Evolutionary conservation across 2,113 vertebrate species (phyloP).

Genomic region (Alligator mississippiensis): DNA sequence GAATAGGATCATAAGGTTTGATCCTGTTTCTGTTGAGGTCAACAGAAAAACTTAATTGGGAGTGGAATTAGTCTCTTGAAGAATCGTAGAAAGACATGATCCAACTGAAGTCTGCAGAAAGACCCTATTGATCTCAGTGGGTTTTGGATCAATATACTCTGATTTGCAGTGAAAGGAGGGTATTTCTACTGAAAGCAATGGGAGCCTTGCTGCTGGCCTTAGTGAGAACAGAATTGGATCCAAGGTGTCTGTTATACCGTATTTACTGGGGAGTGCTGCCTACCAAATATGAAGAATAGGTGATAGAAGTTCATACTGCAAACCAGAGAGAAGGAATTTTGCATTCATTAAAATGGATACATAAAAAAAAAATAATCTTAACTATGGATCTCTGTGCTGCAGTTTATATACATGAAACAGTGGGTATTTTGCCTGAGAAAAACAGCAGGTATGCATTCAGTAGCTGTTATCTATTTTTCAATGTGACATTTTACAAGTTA

Average conservation of each 20-base stretch:
- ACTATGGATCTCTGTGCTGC: not conserved
- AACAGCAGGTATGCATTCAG: slow-evolving; percentile 15
- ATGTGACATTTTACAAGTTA: slow-evolving; percentile 65
- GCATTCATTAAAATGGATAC: not conserved
- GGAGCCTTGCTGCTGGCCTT: not conserved
- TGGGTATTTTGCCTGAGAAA: slow-evolving; percentile 16
- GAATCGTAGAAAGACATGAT: not conserved
- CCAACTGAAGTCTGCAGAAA: not conserved
- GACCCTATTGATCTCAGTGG: not conserved
- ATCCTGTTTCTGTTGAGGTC: not conserved
- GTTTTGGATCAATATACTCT: not conserved
- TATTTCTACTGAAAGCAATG: not conserved
- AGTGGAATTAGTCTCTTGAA: not conserved
- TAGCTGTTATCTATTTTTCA: slow-evolving; percentile 65
- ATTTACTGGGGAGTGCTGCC: not conserved
- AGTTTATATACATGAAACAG: slow-evolving; percentile 11
- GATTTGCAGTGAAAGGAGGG: not conserved
- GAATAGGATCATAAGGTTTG: not conserved
- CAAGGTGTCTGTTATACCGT: not conserved
- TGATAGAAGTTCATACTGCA: not conserved
- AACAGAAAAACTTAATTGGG: not conserved
- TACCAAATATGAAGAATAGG: not conserved
- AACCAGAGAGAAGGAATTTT: not conserved
- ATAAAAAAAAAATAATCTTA: not conserved
- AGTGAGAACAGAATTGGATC: no score